Evolutionary conservation across 2,888 invertebrate species (phyloP).

Genomic region (Acronicta alni): DNA sequence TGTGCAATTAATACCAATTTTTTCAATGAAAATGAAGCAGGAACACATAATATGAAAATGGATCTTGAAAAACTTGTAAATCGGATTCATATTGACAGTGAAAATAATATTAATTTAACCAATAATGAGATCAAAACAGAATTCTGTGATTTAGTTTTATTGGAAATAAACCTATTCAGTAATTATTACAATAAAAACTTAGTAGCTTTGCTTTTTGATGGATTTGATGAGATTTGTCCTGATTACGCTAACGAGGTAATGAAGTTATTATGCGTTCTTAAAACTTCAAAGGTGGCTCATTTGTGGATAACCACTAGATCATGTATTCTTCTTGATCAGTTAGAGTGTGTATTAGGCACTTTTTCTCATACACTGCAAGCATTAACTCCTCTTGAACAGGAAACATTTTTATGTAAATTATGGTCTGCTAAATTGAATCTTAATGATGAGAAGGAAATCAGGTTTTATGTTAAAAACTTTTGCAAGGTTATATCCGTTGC

Average conservation of each 20-base stretch:
- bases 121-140: neutral
- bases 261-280: constrained; percentile 24
- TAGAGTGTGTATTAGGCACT: constrained; percentile 36
- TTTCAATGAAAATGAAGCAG: neutral
- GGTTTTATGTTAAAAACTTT: neutral
- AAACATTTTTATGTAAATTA: constrained; percentile 17
- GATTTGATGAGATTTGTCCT: constrained; percentile 51
- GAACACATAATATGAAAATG: neutral
- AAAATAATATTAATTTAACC: constrained; percentile 5
- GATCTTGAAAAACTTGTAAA: neutral
- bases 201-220: constrained; percentile 36
- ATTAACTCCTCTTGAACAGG: constrained; percentile 29
- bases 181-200: constrained; percentile 26
- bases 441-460: neutral
- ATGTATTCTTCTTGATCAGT: constrained; percentile 22
- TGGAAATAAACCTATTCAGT: constrained; percentile 27
- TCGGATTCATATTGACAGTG: neutral
- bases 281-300: constrained; percentile 17
- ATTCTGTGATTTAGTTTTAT: constrained; percentile 2
- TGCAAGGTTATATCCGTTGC: neutral
- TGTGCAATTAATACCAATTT: neutral
- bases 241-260: constrained; percentile 31
- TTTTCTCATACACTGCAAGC: constrained; percentile 34
- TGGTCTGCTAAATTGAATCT: constrained; percentile 11
- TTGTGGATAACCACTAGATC: constrained; percentile 45